Base-by-base conservation (phyloP, 2,797 vertebrate species). In the Muscicapa striata region DNA sequence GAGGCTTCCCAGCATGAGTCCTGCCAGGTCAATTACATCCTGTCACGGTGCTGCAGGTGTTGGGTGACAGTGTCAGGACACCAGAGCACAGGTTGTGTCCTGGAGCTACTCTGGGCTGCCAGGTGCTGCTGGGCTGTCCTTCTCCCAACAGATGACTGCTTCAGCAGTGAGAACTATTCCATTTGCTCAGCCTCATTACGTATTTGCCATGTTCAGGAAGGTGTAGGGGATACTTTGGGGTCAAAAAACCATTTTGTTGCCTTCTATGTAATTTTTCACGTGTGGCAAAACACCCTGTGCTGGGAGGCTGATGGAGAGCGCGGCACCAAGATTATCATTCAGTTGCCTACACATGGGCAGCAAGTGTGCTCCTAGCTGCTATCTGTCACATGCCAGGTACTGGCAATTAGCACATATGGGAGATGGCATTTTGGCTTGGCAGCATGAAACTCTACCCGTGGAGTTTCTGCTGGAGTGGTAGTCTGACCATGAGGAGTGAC, bases 81-180 rank as follows among this genome's bases (percentile, higher is more conserved):
- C 10, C 55, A 54, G 70, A 73, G 52, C 34, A 63, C 22, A 74
- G 38, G 48, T 54, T 0, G 0, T 76, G 59, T 51, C 30, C 72
- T 77, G 45, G 19, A 70, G 52, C 61, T 61, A 23, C 70, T 67
- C 40, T 48, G 24, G 36, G 13, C 52, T 55, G 27, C 38, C 15
- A 49, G n/a, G 14, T 4, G 4, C 46, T 78, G 54, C 77, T 3
- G 2, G 36, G 45, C 29, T 82, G n/a, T n/a, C 32, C 32, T 81
- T 41, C 15, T n/a, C 38, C 52, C 49, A 2, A 1, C 34, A 68
- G n/a, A 14, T 0, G 1, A 41, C 54, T 63, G 61, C 38, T 59
- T 83, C 7, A 11, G 19, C 2, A 4, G 24, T 0, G 0, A 16
- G 36, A 75, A 15, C 0, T 0, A 20, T 69, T n/a, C 15, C n/a